Base-by-base conservation (phyloP, 92 coral and sea anemone genomes). In the Montipora capitata region DNA sequence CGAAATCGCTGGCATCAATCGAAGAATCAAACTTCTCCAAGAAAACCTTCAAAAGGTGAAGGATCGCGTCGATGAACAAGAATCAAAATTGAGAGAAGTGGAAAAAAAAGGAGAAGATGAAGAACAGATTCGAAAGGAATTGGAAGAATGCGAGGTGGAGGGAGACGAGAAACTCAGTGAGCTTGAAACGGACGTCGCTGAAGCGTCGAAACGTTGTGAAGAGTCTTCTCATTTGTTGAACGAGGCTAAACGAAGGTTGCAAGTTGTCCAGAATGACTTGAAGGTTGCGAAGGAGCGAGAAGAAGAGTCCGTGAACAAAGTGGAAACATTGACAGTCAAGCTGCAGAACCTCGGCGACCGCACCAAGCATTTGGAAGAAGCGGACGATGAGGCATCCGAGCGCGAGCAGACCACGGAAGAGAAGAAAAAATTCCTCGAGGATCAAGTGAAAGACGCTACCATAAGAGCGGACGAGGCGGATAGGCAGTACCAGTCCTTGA, bases 71-170 rank as follows among this genome's bases (percentile, higher is more conserved):
- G 94, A 81, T 0, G 95, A 96, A n/a, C 82, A 58, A 49, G 85
- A 80, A 27, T 87, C 70, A 2, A 94, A 52, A 63, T 68, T 88
- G 39, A 85, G 40, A 11, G 16, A 27, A 6, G 92, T 88, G 16
- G 77, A 73, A 14, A 49, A 74, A 67, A 92, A 92, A 42, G 96
- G 98, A 4, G 76, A 66, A 14, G 78, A 72, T 18, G 92, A 96
- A 7, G 99, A 98, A 74, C 70, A 61, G 43, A 90, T 65, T 6
- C 78, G 99, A 9, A 93, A 86, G 48, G 94, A 92, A 40, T 64
- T 98, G 76, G 99, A 98, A 62, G 98, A 94, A 42, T 65, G 20
- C 17, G 99, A 98, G 76, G 80, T 92, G 43, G 98, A 96, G 73
- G 98, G 92, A 0, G 99, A 98, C 59, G 98, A 98, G 93, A 90